These are phyloP conservation scores for Lota lota DNA, from an alignment of 2,113 vertebrate species.

Conservation along the genomic window DNA sequence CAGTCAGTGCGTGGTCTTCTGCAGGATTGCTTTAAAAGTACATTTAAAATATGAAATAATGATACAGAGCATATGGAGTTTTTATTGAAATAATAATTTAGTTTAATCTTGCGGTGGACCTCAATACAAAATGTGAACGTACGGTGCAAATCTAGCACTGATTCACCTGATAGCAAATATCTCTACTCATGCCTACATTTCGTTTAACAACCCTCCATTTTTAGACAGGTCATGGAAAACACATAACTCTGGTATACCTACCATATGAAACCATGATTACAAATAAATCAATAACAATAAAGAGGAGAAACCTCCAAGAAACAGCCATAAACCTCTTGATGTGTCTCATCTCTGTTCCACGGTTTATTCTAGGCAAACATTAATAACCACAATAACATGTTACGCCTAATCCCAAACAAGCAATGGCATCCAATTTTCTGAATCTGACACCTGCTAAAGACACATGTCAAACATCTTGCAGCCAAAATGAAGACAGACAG, in stretches of 20 bases:
- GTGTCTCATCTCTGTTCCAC: background rate
- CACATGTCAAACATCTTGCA: constrained; percentile 14
- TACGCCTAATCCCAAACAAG: constrained; percentile 5
- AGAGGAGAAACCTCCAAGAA: background rate
- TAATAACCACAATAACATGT: constrained; percentile 7
- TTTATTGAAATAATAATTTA: too few species aligned
- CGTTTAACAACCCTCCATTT: background rate
- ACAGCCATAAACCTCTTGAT: background rate
- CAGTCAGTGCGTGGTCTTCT: background rate
- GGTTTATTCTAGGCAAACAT: constrained; percentile 7
- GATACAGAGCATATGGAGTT: too few species aligned
- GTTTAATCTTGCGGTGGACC: too few species aligned
- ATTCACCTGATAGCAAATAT: too few species aligned
- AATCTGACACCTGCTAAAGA: constrained; percentile 26
- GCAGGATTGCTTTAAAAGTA: background rate
- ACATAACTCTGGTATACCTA: background rate
- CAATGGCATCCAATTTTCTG: background rate
- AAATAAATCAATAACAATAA: background rate
- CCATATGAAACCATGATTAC: background rate
- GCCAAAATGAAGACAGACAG: background rate
- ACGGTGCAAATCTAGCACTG: too few species aligned
- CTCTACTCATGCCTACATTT: background rate
- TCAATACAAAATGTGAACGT: too few species aligned
- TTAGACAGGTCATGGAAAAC: background rate
- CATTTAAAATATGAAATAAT: too few species aligned